These are phyloP conservation scores for Emydura subglobosa DNA, from an alignment of 2,113 vertebrate genomes.

Conservation along the genomic window DNA sequence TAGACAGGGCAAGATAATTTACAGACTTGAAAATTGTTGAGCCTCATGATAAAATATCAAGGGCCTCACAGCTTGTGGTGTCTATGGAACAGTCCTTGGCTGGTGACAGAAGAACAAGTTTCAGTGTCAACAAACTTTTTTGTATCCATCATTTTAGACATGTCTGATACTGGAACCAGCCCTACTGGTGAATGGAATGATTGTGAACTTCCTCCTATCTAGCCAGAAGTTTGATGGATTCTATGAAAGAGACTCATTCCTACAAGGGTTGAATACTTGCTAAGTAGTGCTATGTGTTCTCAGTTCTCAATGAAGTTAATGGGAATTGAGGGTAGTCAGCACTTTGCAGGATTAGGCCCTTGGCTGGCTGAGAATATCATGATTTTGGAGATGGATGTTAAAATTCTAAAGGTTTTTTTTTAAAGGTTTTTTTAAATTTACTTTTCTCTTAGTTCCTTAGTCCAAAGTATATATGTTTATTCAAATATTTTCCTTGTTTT, in stretches of 20 bases:
- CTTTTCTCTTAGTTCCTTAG: neutral
- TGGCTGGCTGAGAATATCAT: neutral
- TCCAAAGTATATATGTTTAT: neutral
- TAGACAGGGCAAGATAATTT: no score
- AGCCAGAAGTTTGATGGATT: neutral
- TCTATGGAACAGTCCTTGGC: no score
- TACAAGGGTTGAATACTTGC: neutral
- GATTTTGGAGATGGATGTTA: neutral
- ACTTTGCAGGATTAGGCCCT: neutral
- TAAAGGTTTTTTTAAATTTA: no score
- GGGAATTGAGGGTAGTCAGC: neutral
- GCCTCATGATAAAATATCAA: no score
- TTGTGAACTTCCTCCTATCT: neutral
- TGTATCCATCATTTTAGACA: no score
- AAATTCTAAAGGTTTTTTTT: neutral
- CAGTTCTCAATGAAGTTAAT: neutral
- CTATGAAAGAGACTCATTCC: neutral
- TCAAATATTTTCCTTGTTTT: neutral
- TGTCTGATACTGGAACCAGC: no score
- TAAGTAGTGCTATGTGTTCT: neutral
- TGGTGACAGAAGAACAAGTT: no score
- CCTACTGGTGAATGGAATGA: neutral
- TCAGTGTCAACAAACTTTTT: no score
- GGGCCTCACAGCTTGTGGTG: no score
- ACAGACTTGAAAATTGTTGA: no score